Evolutionary conservation across 35 echinoderm and acorn worm species (phyloP), one percentile per base, ranked within the genome.

Genomic region (Antedon bifida): DNA sequence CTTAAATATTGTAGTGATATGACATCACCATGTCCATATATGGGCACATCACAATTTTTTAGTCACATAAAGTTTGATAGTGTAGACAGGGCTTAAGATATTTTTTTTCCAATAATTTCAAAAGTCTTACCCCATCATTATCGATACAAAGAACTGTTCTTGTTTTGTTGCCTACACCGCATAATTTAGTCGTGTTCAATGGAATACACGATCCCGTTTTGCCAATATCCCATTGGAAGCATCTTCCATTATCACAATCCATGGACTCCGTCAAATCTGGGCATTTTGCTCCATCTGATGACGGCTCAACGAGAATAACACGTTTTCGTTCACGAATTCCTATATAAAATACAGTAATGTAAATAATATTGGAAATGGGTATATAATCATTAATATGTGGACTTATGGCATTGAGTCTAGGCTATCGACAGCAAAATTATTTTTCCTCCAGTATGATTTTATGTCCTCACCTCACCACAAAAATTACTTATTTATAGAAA

Each of bases 121-220:
- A n/a, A n/a, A n/a, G n/a, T n/a, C 87, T 84, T 88, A 99, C 95
- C 86, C 77, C 64, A 83, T 90, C 79, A 30, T 76, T 74, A 76
- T 90, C 85, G 35, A 99, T 30, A 46, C 95, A 99, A 76, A 74
- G 79, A 33, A 97, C 75, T 8, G 85, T 76, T 35, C 82, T 83
- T 29, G 46, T 92, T 75, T 83, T 86, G 39, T 82, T 78, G 3
- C 95, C 95, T 10, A 74, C 78, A 23, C 95, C 95, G 81, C 95
- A 99, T 56, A 76, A 79, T 10, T n/a, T 80, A 76, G 88, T 76
- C 32, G 34, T 34, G 34, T 87, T 79, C 29, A 14, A 75, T 14
- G 82, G 85, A 13, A 83, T 39, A 56, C 91, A 93, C 0, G 75
- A 73, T 14, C 81, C 85, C 1, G 81, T 31, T 74, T 84, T 78